Conservation (phyloP, 2,888 invertebrate species). For the Cephus pulcher region DNA sequence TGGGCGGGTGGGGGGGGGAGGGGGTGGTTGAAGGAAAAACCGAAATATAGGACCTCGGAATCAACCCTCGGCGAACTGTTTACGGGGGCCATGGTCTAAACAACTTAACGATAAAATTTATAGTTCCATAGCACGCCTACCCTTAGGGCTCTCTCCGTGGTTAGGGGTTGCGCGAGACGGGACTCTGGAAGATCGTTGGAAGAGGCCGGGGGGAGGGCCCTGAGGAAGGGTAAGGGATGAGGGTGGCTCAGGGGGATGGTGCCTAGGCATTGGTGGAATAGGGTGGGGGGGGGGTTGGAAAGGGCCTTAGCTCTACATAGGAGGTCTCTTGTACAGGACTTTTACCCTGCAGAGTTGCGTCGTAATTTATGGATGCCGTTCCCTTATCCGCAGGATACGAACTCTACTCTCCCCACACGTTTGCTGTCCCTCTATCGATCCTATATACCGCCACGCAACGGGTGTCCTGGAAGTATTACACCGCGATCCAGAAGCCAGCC, state of each 20-base stretch:
- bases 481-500: not conserved
- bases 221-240: constrained; percentile 19
- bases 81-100: constrained; percentile 62
- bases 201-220: constrained; percentile 22
- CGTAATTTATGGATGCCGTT: constrained; percentile 66
- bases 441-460: constrained; percentile 59
- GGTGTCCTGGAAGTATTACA: constrained; percentile 37
- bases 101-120: constrained; percentile 67
- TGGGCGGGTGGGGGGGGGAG: constrained; percentile 8
- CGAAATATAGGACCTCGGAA: constrained; percentile 46
- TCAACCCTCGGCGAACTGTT: constrained; percentile 54
- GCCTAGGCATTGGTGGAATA: constrained; percentile 2
- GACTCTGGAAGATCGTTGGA: constrained; percentile 4
- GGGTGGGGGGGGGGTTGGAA: constrained; percentile 21
- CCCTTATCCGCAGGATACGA: constrained; percentile 66
- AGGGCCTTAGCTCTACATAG: constrained; percentile 47
- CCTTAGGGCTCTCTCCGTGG: constrained; percentile 28
- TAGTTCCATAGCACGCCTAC: constrained; percentile 64
- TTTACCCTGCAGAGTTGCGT: constrained; percentile 64
- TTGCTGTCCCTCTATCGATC: constrained; percentile 66
- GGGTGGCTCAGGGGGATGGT: constrained; percentile 14
- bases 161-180: constrained; percentile 7
- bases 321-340: constrained; percentile 64
- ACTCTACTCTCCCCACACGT: constrained; percentile 61
- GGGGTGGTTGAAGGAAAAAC: constrained; percentile 10